These are phyloP conservation scores for Congeria kusceri DNA, from an alignment of 2,888 invertebrate species.

Conservation along the genomic window DNA sequence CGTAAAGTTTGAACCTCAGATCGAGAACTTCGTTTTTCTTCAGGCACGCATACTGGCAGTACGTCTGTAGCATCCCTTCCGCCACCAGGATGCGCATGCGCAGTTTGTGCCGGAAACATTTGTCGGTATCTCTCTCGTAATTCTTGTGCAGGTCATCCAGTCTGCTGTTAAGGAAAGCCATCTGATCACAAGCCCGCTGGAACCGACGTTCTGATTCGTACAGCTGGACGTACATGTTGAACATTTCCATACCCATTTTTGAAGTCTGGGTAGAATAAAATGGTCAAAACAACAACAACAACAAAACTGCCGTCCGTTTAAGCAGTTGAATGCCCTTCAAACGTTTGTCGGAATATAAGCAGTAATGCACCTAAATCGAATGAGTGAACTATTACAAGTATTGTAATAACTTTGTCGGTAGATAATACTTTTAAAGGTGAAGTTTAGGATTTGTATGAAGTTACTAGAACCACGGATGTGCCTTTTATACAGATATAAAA, in stretches of 20 bases:
- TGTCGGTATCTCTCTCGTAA: slow-evolving; percentile 43
- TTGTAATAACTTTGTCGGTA: no score
- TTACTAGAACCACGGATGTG: no score
- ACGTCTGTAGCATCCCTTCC: slow-evolving; percentile 64
- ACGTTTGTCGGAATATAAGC: no score
- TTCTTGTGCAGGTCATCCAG: slow-evolving; percentile 49
- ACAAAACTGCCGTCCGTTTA: no score
- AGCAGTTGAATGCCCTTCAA: no score
- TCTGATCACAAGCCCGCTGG: slow-evolving; percentile 58
- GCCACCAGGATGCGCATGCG: slow-evolving; percentile 62
- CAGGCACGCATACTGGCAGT: slow-evolving; percentile 60
- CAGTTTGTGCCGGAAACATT: slow-evolving; percentile 61
- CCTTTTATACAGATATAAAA: no score
- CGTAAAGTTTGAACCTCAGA: slow-evolving; percentile 55
- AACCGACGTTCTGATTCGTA: slow-evolving; percentile 51
- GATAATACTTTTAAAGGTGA: no score
- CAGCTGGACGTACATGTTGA: slow-evolving; percentile 62
- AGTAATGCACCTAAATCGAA: no score
- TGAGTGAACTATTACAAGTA: no score
- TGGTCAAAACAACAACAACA: no score
- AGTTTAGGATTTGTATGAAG: no score
- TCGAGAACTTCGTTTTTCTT: slow-evolving; percentile 66
- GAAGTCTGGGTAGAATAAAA: no score
- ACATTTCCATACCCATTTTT: slow-evolving; percentile 63
- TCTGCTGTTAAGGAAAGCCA: slow-evolving; percentile 49